Conservation (phyloP, 1,140 invertebrate genomes). For the Theocolax elegans region DNA sequence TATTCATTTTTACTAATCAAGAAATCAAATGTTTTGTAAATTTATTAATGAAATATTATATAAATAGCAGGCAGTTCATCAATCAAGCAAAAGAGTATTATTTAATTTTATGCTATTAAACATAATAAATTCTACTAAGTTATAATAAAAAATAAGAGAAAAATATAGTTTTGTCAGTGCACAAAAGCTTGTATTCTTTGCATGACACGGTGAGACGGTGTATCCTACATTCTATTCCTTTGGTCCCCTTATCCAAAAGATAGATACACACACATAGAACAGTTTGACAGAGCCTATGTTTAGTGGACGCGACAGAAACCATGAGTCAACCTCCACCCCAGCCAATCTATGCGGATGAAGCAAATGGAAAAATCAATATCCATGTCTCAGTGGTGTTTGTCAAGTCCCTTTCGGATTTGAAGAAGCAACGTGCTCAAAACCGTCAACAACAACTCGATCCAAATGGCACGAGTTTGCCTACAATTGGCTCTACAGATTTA, state of each 20-base stretch:
- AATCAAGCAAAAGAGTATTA: no score
- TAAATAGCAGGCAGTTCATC: no score
- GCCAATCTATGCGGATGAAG: constrained; percentile 71
- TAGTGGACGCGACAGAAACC: constrained; percentile 53
- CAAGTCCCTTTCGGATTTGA: constrained; percentile 86
- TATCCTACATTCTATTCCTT: neutral
- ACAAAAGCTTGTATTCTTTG: constrained; percentile 7
- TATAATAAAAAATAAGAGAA: no score
- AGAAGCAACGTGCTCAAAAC: constrained; percentile 87
- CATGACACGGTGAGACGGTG: constrained; percentile 9
- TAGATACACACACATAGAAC: no score
- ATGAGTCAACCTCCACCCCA: constrained; percentile 52
- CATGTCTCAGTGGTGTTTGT: constrained; percentile 82
- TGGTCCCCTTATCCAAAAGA: no score
- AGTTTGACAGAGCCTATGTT: no score
- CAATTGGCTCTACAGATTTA: neutral
- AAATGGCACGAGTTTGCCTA: constrained; percentile 42
- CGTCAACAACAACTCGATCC: constrained; percentile 60
- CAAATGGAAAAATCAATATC: constrained; percentile 90
- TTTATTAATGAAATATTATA: no score
- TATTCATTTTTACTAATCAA: no score
- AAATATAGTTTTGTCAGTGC: no score
- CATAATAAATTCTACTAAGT: no score
- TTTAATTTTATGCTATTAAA: no score
- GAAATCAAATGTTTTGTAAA: no score